These are phyloP conservation scores for Aleiodes leptofemur DNA, from an alignment of 2,888 invertebrate genomes.

Conservation along the genomic window DNA sequence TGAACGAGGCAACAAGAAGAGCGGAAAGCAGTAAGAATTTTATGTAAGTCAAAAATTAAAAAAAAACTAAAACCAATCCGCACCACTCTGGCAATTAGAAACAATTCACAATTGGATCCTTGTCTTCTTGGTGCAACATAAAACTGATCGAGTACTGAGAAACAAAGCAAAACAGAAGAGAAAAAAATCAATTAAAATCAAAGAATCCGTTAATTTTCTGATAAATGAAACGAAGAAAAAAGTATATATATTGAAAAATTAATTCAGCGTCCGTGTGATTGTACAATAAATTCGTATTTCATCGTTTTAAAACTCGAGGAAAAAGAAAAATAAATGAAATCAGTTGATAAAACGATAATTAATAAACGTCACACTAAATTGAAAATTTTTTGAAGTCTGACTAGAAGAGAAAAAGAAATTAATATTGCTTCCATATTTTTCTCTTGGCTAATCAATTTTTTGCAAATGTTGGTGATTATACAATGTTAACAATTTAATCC, in stretches of 20 bases:
- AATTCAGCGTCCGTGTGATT: conserved; percentile 37
- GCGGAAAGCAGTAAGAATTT: conserved; percentile 69
- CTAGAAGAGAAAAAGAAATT: neutral
- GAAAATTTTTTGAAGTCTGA: conserved; percentile 12
- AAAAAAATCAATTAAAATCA: conserved; percentile 43
- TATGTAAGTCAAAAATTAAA: neutral
- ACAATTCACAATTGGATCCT: conserved; percentile 12
- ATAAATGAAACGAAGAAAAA: conserved; percentile 39
- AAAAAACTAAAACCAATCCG: neutral
- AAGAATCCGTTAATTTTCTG: conserved; percentile 46
- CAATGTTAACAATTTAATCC: conserved; percentile 18
- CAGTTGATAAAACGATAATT: neutral
- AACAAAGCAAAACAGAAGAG: conserved; percentile 44
- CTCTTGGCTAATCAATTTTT: conserved; percentile 52
- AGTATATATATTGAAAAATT: conserved; percentile 32
- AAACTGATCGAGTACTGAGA: conserved; percentile 35
- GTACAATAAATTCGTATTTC: conserved; percentile 33
- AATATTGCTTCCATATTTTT: conserved; percentile 35
- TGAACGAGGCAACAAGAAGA: conserved; percentile 73
- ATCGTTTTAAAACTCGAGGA: neutral
- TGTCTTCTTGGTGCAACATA: conserved; percentile 41
- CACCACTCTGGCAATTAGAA: conserved; percentile 26
- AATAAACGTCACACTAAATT: conserved; percentile 6
- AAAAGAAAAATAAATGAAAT: neutral
- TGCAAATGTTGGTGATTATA: conserved; percentile 53